Conservation (phyloP, 2,113 vertebrate genomes). For the Brienomyrus longianalis region DNA sequence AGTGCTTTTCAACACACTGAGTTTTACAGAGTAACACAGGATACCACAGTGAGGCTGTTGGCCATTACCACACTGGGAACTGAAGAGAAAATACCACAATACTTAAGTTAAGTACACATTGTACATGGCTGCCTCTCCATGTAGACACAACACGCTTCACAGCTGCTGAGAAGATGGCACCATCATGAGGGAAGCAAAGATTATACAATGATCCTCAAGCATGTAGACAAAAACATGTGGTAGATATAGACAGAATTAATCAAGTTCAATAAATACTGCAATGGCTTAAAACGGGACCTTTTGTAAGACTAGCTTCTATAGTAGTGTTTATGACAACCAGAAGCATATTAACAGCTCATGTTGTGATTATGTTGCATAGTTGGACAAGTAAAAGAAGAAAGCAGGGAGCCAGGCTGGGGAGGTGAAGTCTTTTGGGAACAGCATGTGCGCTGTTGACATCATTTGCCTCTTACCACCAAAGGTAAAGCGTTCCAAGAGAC, state of each 20-base stretch:
- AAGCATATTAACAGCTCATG: slow-evolving; percentile 39
- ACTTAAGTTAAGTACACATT: background rate
- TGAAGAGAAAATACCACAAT: background rate
- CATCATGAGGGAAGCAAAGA: slow-evolving; percentile 38
- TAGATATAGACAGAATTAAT: slow-evolving; percentile 34
- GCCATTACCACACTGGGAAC: background rate
- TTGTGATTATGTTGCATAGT: slow-evolving; percentile 58
- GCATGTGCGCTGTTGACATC: slow-evolving; percentile 3
- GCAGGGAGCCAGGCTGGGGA: background rate
- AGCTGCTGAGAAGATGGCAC: slow-evolving; percentile 57
- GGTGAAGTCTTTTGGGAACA: slow-evolving; percentile 31
- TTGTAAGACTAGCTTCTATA: slow-evolving; percentile 32
- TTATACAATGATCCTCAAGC: slow-evolving; percentile 25
- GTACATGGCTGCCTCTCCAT: background rate
- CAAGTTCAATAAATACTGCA: slow-evolving; percentile 40
- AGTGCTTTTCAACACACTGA: no score
- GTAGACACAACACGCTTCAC: slow-evolving; percentile 19
- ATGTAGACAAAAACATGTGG: slow-evolving; percentile 49
- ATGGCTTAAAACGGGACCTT: slow-evolving; percentile 47
- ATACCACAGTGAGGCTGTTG: background rate
- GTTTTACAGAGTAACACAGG: background rate
- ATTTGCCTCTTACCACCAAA: slow-evolving; percentile 15
- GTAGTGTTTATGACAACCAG: slow-evolving; percentile 15
- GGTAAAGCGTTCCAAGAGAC: background rate
- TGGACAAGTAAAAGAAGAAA: slow-evolving; percentile 23